Evolutionary conservation across 2,113 vertebrate species (phyloP), one percentile per base, ranked within the genome.

Genomic region (Marcusenius ussheri): DNA sequence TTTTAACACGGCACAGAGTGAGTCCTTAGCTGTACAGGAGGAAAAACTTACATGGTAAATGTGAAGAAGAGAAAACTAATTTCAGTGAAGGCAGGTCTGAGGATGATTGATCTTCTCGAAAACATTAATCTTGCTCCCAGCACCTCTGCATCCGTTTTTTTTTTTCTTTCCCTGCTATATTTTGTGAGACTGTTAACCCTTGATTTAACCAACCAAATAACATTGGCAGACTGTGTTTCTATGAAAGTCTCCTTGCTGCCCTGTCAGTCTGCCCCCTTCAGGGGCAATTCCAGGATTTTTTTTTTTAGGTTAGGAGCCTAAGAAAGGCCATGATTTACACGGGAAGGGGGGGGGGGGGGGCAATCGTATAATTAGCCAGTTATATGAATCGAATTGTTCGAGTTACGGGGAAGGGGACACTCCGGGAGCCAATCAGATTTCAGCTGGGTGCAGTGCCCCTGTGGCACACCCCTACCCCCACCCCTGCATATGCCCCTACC

Each of bases 21-120:
- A 86, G 84, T n/a, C 24, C 7, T 13, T 10, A 88, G 6, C 62
- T 35, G 8, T 70, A 88, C 3, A 4, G 62, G 56, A 77, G 89
- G 87, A 92, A 84, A 62, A 88, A 51, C 24, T 17, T 31, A n/a
- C 3, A 83, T 17, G 13, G 11, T n/a, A 45, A 56, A 77, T 77
- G 83, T 83, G 70, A 53, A 88, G n/a, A 85, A 42, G 58, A 91
- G 85, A 92, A 89, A 92, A 91, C 85, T 92, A 92, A 91, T 91
- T 90, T 90, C 88, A 80, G 89, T 89, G 91, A 91, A 93, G 90
- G 91, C 83, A 56, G 88, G 77, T 70, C 56, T 83, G 21, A 88
- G 42, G 87, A 86, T 92, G 90, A 93, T 93, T 93, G 88, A 92
- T 92, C 90, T 83, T n/a, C 45, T 91, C 51, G 83, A 90, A 90